Evolutionary conservation across 2,113 vertebrate species (phyloP).

Genomic region (Crotalus horridus): DNA sequence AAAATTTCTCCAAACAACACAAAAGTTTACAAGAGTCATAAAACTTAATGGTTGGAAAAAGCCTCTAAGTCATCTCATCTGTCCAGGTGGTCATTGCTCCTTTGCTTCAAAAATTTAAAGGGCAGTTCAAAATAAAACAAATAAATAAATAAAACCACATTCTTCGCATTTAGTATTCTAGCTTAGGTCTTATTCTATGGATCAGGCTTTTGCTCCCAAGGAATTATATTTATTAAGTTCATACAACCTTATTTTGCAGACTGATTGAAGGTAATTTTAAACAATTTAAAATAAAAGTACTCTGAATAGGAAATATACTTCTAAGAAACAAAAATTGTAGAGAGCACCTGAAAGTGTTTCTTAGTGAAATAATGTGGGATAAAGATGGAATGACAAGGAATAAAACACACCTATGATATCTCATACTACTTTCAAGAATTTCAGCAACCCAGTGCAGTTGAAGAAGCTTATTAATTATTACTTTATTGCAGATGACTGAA

Average conservation of each 20-base stretch:
- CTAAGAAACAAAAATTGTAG: neutral
- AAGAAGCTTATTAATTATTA: neutral
- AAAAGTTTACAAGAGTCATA: neutral
- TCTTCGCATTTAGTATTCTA: neutral
- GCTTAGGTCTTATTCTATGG: neutral
- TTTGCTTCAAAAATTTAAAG: neutral
- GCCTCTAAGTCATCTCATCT: neutral
- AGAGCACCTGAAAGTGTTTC: neutral
- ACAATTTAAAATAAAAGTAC: neutral
- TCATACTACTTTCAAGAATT: neutral
- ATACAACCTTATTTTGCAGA: neutral
- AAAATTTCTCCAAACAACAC: conserved; percentile 17
- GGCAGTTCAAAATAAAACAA: neutral
- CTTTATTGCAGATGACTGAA: neutral
- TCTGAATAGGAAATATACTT: neutral
- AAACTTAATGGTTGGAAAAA: neutral
- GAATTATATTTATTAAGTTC: neutral
- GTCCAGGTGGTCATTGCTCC: neutral
- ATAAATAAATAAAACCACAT: neutral
- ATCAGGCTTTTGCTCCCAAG: neutral
- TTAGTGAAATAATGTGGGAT: neutral
- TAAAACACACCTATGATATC: neutral
- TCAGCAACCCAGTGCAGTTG: neutral
- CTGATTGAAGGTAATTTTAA: neutral
- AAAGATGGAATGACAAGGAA: neutral